Evolutionary conservation across 2,797 vertebrate species (phyloP).

Genomic region (Cryptoprocta ferox): DNA sequence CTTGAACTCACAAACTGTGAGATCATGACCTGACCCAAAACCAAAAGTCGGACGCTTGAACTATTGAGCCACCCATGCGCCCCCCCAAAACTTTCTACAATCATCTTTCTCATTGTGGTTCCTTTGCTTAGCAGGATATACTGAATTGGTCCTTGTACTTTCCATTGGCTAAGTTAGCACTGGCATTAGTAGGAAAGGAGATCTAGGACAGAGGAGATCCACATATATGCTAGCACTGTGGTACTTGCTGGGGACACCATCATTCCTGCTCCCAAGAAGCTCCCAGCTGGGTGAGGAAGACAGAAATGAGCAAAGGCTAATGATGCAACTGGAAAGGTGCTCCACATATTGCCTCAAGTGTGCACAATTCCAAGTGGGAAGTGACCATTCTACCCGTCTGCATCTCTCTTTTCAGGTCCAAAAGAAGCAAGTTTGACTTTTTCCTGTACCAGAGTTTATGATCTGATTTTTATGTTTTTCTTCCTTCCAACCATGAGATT

Average conservation of each 20-base stretch:
- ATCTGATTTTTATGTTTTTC: not conserved
- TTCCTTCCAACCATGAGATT: not conserved
- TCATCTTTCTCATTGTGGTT: not conserved
- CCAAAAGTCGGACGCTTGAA: too few species aligned
- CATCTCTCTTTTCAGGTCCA: not conserved
- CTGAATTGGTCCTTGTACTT: not conserved
- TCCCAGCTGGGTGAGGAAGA: not conserved
- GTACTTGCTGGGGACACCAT: not conserved
- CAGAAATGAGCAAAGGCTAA: not conserved
- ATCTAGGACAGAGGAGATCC: not conserved
- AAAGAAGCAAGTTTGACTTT: not conserved
- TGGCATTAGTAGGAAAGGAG: not conserved
- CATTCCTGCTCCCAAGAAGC: not conserved
- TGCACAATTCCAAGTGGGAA: not conserved
- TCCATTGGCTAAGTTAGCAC: not conserved
- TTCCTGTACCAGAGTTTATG: not conserved
- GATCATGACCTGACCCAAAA: too few species aligned
- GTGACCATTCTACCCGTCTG: rapidly evolving
- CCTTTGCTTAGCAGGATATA: not conserved
- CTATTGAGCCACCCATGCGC: too few species aligned
- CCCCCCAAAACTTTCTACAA: not conserved
- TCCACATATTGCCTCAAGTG: rapidly evolving
- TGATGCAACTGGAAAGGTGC: not conserved
- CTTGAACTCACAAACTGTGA: too few species aligned
- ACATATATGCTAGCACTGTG: rapidly evolving